phyloP scores from a whole-genome alignment of 2,113 vertebrate species.

The Muntiacus muntjak region DNA sequence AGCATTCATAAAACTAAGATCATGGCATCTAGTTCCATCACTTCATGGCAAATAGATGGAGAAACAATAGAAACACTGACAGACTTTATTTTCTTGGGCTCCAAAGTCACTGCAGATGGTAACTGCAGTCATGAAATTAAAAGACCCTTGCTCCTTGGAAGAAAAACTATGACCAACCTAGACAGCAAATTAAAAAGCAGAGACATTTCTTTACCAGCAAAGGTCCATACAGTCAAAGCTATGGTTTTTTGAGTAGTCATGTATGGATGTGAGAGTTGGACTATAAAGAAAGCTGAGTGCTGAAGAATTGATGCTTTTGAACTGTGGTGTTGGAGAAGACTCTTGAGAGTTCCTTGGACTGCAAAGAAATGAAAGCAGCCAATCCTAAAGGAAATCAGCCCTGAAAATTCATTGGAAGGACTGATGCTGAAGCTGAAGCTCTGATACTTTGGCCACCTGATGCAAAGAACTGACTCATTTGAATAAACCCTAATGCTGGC shows the following conservation, averaged over 20 bases:
- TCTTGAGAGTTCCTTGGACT: neutral
- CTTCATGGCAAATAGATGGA: neutral
- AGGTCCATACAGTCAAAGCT: neutral
- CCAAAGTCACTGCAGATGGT: neutral
- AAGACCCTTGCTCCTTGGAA: neutral
- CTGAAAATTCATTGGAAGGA: neutral
- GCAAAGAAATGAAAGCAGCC: neutral
- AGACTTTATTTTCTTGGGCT: neutral
- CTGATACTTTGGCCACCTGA: neutral
- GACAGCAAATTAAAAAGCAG: neutral
- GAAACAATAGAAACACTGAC: neutral
- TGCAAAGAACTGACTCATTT: neutral
- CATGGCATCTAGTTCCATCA: neutral
- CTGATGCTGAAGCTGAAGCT: neutral
- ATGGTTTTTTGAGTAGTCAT: neutral
- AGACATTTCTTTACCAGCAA: neutral
- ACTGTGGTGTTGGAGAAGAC: neutral
- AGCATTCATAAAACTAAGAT: neutral
- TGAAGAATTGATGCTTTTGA: neutral
- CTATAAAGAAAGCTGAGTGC: neutral
- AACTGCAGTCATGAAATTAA: neutral
- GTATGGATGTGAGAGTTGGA: neutral
- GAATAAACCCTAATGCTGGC: neutral
- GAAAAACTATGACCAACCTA: neutral
- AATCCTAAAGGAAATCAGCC: neutral